Base-by-base conservation (phyloP, 2,888 invertebrate genomes). In the Lumbricus terrestris region DNA sequence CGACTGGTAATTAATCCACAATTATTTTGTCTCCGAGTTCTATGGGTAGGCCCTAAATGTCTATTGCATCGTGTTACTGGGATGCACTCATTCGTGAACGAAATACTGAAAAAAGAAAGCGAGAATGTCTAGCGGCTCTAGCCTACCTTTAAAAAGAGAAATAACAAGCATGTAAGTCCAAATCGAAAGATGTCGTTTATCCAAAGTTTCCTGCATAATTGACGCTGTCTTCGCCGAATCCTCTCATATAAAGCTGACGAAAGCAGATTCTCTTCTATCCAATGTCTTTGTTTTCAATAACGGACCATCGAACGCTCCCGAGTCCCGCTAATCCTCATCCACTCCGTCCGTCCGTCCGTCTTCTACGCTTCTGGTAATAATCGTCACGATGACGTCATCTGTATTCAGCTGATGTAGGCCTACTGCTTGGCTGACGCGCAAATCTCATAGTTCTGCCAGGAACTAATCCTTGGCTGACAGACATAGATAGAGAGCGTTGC, bases 311-410 rank as follows among this genome's bases (percentile, higher is more conserved):
- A n/a, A 11, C 69, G 69, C n/a, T n/a, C n/a, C 8, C 69, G n/a
- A 4, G 5, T 8, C 16, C n/a, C n/a, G n/a, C 69, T 69, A 69
- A 69, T 29, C n/a, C 69, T 69, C 13, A n/a, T 69, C 69, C 69
- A 69, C 29, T 69, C n/a, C 69, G 13, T 16, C 69, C 29, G n/a
- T n/a, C 23, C 54, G 23, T 54, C 54, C 34, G 15, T 85, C 85
- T 34, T 85, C 35, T 34, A 35, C 35, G 0, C 2, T 5, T 23
- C 47, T 47, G 23, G 15, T 47, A 42, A 42, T 42, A 47, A 47
- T 85, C 85, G 85, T 35, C 85, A 37, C 85, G n/a, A n/a, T n/a
- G n/a, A n/a, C n/a, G 85, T 37, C 35, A 35, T 37, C 85, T 85
- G 85, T 34, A 34, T 85, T 85, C 85, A 23, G 34, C 34, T 85